phyloP scores from a whole-genome alignment of 2,113 vertebrate genomes.

The Xiphophorus hellerii region DNA sequence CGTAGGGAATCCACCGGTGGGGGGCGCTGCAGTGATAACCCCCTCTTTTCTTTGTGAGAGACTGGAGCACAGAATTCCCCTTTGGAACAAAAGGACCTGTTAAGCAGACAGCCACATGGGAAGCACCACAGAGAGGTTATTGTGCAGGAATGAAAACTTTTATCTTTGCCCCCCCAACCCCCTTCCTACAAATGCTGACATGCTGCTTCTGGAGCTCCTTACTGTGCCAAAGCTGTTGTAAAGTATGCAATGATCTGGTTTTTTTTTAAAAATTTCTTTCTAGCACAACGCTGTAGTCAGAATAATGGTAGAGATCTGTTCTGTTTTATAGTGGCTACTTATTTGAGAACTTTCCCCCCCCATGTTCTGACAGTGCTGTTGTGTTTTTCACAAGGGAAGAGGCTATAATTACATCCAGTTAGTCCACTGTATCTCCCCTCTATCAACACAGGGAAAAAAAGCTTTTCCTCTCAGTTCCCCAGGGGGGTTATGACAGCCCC shows the following conservation, averaged over 20 bases:
- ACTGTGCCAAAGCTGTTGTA: not conserved
- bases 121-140: slow-evolving; percentile 61
- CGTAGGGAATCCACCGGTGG: slow-evolving; percentile 24
- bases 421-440: slow-evolving; percentile 58
- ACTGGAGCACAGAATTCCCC: slow-evolving; percentile 27
- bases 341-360: not conserved
- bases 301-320: not conserved
- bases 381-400: slow-evolving; percentile 46
- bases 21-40: slow-evolving; percentile 52
- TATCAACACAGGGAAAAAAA: slow-evolving; percentile 72
- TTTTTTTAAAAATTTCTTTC: not conserved
- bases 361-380: not conserved
- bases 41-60: slow-evolving; percentile 4
- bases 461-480: slow-evolving; percentile 76
- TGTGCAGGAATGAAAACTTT: slow-evolving; percentile 61
- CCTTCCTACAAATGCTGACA: slow-evolving; percentile 36
- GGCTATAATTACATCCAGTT: slow-evolving; percentile 57
- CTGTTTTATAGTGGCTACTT: not conserved
- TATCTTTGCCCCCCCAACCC: slow-evolving; percentile 6
- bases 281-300: not conserved
- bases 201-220: slow-evolving; percentile 37
- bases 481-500: slow-evolving; percentile 80
- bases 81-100: slow-evolving; percentile 68
- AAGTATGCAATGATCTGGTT: not conserved
- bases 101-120: slow-evolving; percentile 63